Conservation (phyloP, 2,888 invertebrate genomes). For the Plebejus anna region DNA sequence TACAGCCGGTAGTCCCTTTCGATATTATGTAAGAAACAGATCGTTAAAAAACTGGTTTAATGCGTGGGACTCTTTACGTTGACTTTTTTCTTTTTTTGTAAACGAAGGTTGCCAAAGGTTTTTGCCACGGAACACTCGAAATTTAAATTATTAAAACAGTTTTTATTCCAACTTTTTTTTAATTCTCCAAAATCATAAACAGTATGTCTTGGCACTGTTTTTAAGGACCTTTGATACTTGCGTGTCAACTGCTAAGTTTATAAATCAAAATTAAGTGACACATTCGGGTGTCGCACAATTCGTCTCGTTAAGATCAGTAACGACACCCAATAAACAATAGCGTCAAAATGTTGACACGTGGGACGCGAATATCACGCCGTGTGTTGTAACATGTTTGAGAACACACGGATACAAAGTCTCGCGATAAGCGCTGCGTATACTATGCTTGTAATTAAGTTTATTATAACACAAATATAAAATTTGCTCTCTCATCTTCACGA, state of each 20-base stretch:
- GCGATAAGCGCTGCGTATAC: neutral
- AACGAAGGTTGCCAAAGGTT: neutral
- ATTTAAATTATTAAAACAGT: neutral
- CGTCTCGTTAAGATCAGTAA: slow-evolving; percentile 43
- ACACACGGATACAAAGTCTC: slow-evolving; percentile 29
- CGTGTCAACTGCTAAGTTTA: neutral
- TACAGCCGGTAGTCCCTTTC: slow-evolving; percentile 25
- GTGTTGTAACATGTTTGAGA: slow-evolving; percentile 39
- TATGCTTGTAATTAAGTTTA: too few species aligned
- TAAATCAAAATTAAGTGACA: slow-evolving; percentile 13
- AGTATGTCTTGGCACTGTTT: neutral
- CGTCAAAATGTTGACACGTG: slow-evolving; percentile 49
- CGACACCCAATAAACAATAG: slow-evolving; percentile 52
- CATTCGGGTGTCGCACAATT: slow-evolving; percentile 34
- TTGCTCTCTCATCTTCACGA: too few species aligned
- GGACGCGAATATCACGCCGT: slow-evolving; percentile 48
- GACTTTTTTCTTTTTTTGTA: slow-evolving; percentile 2
- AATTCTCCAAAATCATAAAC: neutral
- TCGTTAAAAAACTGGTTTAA: slow-evolving; percentile 27
- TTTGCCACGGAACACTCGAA: neutral
- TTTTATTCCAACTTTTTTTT: neutral
- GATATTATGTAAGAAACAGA: slow-evolving; percentile 20
- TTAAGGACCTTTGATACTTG: neutral
- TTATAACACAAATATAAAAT: too few species aligned
- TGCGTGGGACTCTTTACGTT: neutral